phyloP scores from a whole-genome alignment of 2,888 invertebrate genomes.

The Mycalesis mineus region DNA sequence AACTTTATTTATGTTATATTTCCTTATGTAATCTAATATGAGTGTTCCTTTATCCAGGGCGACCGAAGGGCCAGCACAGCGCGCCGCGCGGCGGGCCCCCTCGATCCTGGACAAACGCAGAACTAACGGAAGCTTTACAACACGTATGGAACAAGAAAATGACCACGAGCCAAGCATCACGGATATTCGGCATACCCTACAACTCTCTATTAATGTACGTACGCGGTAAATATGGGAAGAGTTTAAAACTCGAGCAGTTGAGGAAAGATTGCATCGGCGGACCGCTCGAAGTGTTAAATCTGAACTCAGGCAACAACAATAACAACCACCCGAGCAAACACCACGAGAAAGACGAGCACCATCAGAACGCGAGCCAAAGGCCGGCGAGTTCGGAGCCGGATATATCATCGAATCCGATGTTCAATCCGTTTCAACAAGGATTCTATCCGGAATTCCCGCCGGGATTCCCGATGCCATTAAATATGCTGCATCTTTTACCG shows the following conservation, averaged over 20 bases:
- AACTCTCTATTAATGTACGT: conserved; percentile 95
- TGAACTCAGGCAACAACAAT: conserved; percentile 80
- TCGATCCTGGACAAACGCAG: conserved; percentile 94
- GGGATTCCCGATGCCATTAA: conserved; percentile 89
- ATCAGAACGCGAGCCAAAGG: conserved; percentile 68
- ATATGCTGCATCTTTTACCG: conserved; percentile 90
- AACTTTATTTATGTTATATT: too few species aligned
- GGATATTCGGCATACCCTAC: conserved; percentile 95
- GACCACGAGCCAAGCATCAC: conserved; percentile 94
- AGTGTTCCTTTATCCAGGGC: conserved; percentile 73
- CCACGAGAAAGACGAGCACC: conserved; percentile 76
- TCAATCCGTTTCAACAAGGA: conserved; percentile 87
- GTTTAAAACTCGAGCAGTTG: conserved; percentile 90
- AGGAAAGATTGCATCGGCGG: conserved; percentile 92
- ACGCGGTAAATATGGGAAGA: conserved; percentile 94
- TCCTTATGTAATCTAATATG: not conserved
- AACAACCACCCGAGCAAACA: conserved; percentile 77
- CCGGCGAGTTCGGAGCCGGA: conserved; percentile 84
- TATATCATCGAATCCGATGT: conserved; percentile 81
- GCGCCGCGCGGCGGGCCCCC: conserved; percentile 94
- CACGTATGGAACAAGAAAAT: conserved; percentile 98
- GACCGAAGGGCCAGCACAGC: conserved; percentile 94
- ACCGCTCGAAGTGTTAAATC: conserved; percentile 84
- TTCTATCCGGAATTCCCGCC: conserved; percentile 91
- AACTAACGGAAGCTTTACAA: conserved; percentile 92